phyloP scores from a whole-genome alignment of 1,140 invertebrate species.

The Drosophila gunungcola region DNA sequence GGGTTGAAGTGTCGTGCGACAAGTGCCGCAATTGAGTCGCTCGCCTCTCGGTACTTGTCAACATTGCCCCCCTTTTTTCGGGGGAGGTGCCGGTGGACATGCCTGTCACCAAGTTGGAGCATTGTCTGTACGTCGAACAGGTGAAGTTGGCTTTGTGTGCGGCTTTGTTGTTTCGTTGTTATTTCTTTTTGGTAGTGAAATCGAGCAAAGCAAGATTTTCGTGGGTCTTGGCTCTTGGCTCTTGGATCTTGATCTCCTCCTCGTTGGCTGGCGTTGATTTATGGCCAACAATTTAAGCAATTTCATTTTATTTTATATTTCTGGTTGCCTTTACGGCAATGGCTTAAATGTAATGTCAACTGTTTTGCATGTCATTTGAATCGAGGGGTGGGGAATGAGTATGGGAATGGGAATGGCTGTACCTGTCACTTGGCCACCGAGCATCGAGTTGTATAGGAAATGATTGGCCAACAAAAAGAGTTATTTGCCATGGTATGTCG shows the following conservation, averaged over 20 bases:
- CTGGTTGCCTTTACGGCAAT: slow-evolving; percentile 33
- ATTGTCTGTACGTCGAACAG: slow-evolving; percentile 76
- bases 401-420: slow-evolving; percentile 39
- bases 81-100: slow-evolving; percentile 15
- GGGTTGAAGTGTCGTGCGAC: slow-evolving; percentile 72
- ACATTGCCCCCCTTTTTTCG: slow-evolving; percentile 17
- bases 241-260: slow-evolving; percentile 59
- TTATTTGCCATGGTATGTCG: slow-evolving; percentile 22
- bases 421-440: slow-evolving; percentile 54
- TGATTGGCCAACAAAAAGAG: slow-evolving; percentile 45
- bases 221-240: slow-evolving; percentile 35
- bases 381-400: slow-evolving; percentile 29
- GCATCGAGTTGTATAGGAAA: slow-evolving; percentile 47
- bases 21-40: slow-evolving; percentile 80
- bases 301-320: slow-evolving; percentile 74
- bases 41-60: slow-evolving; percentile 63
- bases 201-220: slow-evolving; percentile 72
- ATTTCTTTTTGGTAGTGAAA: slow-evolving; percentile 65
- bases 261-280: slow-evolving; percentile 65
- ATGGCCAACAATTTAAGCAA: slow-evolving; percentile 74
- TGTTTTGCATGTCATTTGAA: slow-evolving; percentile 77
- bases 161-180: neutral
- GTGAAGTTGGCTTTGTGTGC: slow-evolving; percentile 61
- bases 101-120: slow-evolving; percentile 69
- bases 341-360: slow-evolving; percentile 70